Evolutionary conservation across 2,888 invertebrate species (phyloP).

Genomic region (Dexiosoma caninum): DNA sequence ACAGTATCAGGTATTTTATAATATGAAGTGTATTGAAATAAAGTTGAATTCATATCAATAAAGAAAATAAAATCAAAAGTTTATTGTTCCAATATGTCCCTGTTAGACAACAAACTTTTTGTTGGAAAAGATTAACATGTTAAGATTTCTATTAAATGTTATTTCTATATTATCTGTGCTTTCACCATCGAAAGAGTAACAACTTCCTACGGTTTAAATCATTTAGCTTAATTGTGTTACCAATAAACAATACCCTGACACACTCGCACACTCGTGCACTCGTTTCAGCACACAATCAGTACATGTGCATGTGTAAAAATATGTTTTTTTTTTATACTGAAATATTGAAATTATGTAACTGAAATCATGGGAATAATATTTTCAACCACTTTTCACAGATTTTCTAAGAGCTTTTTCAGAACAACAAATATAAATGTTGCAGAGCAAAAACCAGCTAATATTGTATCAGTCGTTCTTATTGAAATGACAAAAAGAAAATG

Average conservation of each 20-base stretch:
- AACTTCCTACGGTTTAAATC: background rate
- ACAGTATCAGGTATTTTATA: too few relatives aligned
- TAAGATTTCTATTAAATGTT: too few relatives aligned
- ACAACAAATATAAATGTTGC: background rate
- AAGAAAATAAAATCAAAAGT: too few relatives aligned
- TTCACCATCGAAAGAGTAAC: too few relatives aligned
- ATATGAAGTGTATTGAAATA: too few relatives aligned
- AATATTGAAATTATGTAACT: background rate
- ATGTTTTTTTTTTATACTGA: background rate
- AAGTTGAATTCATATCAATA: too few relatives aligned
- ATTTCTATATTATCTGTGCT: too few relatives aligned
- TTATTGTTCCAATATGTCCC: too few relatives aligned
- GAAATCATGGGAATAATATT: conserved; percentile 38
- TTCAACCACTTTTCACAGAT: conserved; percentile 41
- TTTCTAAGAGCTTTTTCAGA: conserved; percentile 30
- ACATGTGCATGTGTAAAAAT: background rate
- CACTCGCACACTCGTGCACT: background rate
- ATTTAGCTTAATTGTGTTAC: conserved; percentile 18
- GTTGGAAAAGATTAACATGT: too few relatives aligned
- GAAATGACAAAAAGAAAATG: conserved; percentile 5
- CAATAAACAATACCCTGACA: conserved; percentile 26
- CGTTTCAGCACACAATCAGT: background rate
- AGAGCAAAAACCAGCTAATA: conserved; percentile 21
- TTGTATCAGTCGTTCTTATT: conserved; percentile 10
- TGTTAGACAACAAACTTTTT: too few relatives aligned